Base-by-base conservation (phyloP, 2,888 invertebrate genomes). In the Eulithis prunata region DNA sequence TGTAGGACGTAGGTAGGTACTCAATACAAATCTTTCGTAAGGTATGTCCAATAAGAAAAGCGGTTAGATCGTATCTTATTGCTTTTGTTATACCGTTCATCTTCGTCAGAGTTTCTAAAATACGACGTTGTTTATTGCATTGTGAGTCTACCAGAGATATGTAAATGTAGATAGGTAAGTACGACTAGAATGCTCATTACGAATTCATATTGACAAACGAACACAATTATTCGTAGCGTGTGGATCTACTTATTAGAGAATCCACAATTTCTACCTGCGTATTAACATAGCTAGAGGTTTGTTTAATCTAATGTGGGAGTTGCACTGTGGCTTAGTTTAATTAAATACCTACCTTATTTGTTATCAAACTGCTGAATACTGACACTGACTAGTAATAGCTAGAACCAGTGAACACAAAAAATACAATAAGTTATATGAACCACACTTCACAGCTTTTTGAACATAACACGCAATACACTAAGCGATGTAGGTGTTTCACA, bases 401-500 rank as follows among this genome's bases (percentile, higher is more conserved):
- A 57, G 36, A 58, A 53, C 45, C 32, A 67, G 62, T 64, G 45
- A 51, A 63, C 60, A 51, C 55, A 49, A 52, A 63, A 21, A 66
- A 4, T 65, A 61, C 58, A 53, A 67, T 66, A 28, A 36, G 53
- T 41, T 36, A 62, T 36, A 62, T 54, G 45, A 28, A 61, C 41
- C 58, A 64, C 66, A 70, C 64, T 54, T 70, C 69, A 69, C 70
- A 63, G 67, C 71, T 73, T 67, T 60, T 53, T 68, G 57, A 64
- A 73, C 68, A 70, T 66, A 69, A 71, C 68, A 68, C 65, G 71
- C 73, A 69, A 70, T 69, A 81, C 87, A 87, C 88, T 90, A 90
- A 90, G 88, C 85, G 80, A 79, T 79, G 78, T 83, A 87, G 89
- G 82, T 90, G 81, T 91, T 90, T 75, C 86, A 86, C 87, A 85